phyloP scores from a whole-genome alignment of 64 coral and sea anemone species.

The Actinia tenebrosa region DNA sequence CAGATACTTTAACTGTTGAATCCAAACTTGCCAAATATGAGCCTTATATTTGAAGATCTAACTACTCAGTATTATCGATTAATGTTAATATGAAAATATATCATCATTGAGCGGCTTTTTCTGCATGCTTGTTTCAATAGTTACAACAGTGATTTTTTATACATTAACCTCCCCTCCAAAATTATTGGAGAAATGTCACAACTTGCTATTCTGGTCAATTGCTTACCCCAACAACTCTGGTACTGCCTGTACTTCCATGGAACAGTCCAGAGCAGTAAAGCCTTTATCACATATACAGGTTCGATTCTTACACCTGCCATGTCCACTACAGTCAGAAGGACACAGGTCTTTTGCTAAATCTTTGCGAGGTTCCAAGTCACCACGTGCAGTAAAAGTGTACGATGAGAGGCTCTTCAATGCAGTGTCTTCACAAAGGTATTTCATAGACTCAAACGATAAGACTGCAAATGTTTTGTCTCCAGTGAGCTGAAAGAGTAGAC shows the following conservation, averaged over 20 bases:
- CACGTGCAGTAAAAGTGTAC: background rate
- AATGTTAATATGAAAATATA: too few relatives aligned
- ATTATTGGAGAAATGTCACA: too few relatives aligned
- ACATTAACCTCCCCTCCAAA: too few relatives aligned
- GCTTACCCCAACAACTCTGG: constrained; percentile 21
- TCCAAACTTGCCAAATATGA: too few relatives aligned
- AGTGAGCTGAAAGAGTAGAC: constrained; percentile 10
- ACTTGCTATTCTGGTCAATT: too few relatives aligned
- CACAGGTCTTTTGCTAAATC: background rate
- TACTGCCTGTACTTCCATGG: background rate
- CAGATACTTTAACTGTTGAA: too few relatives aligned
- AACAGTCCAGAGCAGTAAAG: constrained; percentile 23
- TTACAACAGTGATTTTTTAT: too few relatives aligned
- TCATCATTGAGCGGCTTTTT: too few relatives aligned
- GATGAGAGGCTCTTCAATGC: constrained; percentile 13
- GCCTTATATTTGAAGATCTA: too few relatives aligned
- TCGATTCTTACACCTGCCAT: background rate
- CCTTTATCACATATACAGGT: background rate
- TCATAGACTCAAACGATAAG: constrained; percentile 5
- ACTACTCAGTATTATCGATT: too few relatives aligned
- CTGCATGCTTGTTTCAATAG: too few relatives aligned
- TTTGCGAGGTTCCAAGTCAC: background rate
- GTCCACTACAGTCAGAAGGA: constrained; percentile 19
- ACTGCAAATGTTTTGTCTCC: constrained; percentile 12
- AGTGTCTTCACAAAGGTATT: constrained; percentile 18